Base-by-base conservation (phyloP, 2,888 invertebrate genomes). In the Andrena flavipes region DNA sequence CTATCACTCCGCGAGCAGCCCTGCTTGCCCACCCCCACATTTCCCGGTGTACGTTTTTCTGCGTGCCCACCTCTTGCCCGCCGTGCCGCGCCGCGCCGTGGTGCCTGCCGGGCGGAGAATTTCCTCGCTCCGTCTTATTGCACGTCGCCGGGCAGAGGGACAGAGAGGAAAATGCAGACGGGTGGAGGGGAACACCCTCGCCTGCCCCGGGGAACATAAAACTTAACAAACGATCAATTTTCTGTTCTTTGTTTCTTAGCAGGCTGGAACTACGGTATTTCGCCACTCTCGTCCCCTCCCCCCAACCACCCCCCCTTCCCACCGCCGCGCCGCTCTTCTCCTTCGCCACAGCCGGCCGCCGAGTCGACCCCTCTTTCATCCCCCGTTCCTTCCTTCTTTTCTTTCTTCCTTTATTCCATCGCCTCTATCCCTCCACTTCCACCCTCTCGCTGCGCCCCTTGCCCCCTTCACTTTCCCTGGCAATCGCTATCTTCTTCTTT, bases 151-250 rank as follows among this genome's bases (percentile, higher is more conserved):
- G 59, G 67, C 30, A 54, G 20, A 68, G 74, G n/a, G 74, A 60
- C 23, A 65, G 13, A 26, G 30, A 68, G 48, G 26, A 68, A 13
- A 20, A 48, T n/a, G 30, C 29, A n/a, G 64, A 60, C 20, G 54
- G 23, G 42, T 67, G 42, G 62, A 56, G 48, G 67, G 54, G 70
- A 77, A 84, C 80, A 78, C 72, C 85, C 75, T 81, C 83, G 75
- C 81, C 83, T 79, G 84, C 80, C 83, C 80, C 84, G 86, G 82
- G 88, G 90, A 90, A 90, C 89, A 90, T 92, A 91, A 92, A 92
- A 92, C 92, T 92, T 92, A 92, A 93, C 92, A 91, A 92, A 93
- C 92, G 92, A 93, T 92, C 91, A 92, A 92, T 92, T 93, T 92
- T 93, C 91, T 90, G 89, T 88, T 91, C 92, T 92, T 92, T 92